phyloP scores from a whole-genome alignment of 2,888 invertebrate species.

The Conops quadrifasciatus region DNA sequence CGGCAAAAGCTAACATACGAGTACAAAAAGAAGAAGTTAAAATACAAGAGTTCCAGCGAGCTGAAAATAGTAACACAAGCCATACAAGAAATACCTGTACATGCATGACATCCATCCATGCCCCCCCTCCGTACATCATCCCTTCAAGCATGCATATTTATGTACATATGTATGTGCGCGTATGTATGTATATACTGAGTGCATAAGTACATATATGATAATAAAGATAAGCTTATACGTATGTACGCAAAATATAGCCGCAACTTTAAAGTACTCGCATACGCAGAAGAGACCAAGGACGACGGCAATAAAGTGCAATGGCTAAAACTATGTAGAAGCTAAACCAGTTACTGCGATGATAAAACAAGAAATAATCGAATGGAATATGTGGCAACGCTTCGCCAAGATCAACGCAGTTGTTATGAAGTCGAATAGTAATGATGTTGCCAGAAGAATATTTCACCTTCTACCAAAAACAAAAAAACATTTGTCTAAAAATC shows the following conservation, averaged over 20 bases:
- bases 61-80: background rate
- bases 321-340: background rate
- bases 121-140: background rate
- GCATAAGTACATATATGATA: background rate
- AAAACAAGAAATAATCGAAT: background rate
- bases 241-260: background rate
- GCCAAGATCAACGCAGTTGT: too few relatives aligned
- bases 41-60: background rate
- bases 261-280: background rate
- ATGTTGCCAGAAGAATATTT: background rate
- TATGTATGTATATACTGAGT: background rate
- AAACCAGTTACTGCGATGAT: conserved; percentile 16
- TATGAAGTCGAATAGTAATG: too few relatives aligned
- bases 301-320: background rate
- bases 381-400: background rate
- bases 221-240: conserved; percentile 5
- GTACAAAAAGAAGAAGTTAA: too few relatives aligned
- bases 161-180: too few relatives aligned
- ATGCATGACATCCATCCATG: background rate
- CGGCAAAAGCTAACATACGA: too few relatives aligned
- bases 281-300: conserved; percentile 8
- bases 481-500: too few relatives aligned
- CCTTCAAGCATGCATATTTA: too few relatives aligned
- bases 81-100: background rate
- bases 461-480: background rate